Evolutionary conservation across 92 coral and sea anemone species (phyloP).

Genomic region (Plumapathes pennacea): DNA sequence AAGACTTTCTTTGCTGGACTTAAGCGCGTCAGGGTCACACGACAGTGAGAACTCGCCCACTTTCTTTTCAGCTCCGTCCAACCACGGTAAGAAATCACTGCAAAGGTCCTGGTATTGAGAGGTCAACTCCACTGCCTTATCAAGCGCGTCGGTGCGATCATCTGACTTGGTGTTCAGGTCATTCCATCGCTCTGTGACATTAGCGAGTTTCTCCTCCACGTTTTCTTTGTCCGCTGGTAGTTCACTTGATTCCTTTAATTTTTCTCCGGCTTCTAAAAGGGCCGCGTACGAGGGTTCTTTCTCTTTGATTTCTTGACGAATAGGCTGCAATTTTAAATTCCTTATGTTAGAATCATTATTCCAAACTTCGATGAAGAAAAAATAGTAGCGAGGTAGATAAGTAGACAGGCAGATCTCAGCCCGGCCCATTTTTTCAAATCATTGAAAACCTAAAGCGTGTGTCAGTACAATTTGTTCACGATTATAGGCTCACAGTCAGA

Average conservation of each 20-base stretch:
- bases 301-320: slow-evolving; percentile 74
- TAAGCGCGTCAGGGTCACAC: slow-evolving; percentile 72
- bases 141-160: slow-evolving; percentile 62
- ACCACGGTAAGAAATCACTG: slow-evolving; percentile 71
- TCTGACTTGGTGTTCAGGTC: slow-evolving; percentile 68
- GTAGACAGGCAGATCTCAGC: too few relatives aligned
- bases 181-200: slow-evolving; percentile 77
- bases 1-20: slow-evolving; percentile 62
- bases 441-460: too few relatives aligned
- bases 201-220: slow-evolving; percentile 71
- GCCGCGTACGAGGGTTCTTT: slow-evolving; percentile 72
- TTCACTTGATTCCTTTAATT: slow-evolving; percentile 66
- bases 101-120: slow-evolving; percentile 72
- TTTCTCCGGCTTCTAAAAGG: slow-evolving; percentile 56
- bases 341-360: background rate
- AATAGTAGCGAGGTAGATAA: too few relatives aligned
- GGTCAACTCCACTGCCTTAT: slow-evolving; percentile 71
- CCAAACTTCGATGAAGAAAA: too few relatives aligned
- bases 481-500: too few relatives aligned
- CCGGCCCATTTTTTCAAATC: too few relatives aligned
- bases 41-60: slow-evolving; percentile 56
- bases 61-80: slow-evolving; percentile 72
- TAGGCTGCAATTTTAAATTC: slow-evolving; percentile 35
- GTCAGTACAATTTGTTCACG: too few relatives aligned
- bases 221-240: slow-evolving; percentile 68